phyloP scores from a whole-genome alignment of 2,888 invertebrate genomes.

The Torymus auratus region DNA sequence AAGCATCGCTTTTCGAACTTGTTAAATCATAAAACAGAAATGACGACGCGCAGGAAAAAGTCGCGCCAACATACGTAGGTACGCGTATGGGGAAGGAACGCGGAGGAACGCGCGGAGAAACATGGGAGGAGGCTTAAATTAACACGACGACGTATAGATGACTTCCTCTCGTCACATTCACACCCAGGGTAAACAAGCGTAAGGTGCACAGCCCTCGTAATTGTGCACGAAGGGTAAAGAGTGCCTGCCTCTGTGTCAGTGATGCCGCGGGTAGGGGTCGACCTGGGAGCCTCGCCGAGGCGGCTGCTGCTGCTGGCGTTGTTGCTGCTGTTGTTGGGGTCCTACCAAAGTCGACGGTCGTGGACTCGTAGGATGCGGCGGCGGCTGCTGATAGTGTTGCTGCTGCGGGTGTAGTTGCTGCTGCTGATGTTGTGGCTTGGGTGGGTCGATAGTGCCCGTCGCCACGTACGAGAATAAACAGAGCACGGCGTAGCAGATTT shows the following conservation, averaged over 20 bases:
- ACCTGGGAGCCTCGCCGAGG: slow-evolving; percentile 54
- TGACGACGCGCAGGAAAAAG: too few species aligned
- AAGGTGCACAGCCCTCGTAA: slow-evolving; percentile 71
- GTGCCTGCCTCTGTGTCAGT: slow-evolving; percentile 74
- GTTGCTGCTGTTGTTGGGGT: slow-evolving; percentile 31
- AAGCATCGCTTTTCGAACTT: too few species aligned
- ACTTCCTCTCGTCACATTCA: slow-evolving; percentile 58
- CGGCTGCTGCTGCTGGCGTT: slow-evolving; percentile 47
- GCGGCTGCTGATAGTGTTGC: slow-evolving; percentile 47
- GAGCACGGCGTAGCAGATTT: slow-evolving; percentile 99
- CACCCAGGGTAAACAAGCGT: slow-evolving; percentile 74
- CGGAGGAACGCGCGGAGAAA: too few species aligned
- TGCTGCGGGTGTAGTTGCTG: slow-evolving; percentile 55
- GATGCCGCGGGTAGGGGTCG: slow-evolving; percentile 63
- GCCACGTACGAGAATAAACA: slow-evolving; percentile 99
- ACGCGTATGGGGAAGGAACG: too few species aligned
- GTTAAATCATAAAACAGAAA: too few species aligned
- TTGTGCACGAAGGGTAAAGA: slow-evolving; percentile 73
- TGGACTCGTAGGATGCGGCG: slow-evolving; percentile 49
- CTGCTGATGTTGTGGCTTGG: slow-evolving; percentile 71
- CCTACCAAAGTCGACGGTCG: slow-evolving; percentile 9
- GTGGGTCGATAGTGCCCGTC: slow-evolving; percentile 88
- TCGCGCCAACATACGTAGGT: too few species aligned
- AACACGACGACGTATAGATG: not conserved
- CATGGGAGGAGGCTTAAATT: too few species aligned